These are phyloP conservation scores for Pollenia griseotomentosa DNA, from an alignment of 2,888 invertebrate species.

Conservation along the genomic window DNA sequence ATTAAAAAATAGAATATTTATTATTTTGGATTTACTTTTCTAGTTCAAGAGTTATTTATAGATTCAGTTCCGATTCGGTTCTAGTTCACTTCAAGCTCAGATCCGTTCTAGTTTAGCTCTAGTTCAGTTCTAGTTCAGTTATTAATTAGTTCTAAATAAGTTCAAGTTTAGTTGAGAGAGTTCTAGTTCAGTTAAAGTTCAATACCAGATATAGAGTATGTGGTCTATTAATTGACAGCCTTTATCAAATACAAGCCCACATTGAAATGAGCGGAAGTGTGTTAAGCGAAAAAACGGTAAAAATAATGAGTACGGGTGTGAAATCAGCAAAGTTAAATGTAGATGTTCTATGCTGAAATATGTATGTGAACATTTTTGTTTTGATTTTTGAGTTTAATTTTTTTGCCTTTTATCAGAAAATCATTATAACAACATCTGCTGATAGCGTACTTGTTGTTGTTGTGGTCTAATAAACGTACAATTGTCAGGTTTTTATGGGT, in stretches of 20 bases:
- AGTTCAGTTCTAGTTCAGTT: too few relatives aligned
- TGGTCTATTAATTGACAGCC: conserved; percentile 6
- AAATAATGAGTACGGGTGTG: background rate
- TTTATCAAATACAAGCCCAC: conserved; percentile 23
- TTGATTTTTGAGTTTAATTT: conserved; percentile 4
- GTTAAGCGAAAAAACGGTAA: background rate
- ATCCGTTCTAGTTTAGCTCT: too few relatives aligned
- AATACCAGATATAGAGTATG: background rate
- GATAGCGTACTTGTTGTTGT: conserved; percentile 27
- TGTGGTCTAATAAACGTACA: conserved; percentile 66
- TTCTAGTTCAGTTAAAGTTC: too few relatives aligned
- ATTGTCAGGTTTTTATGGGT: conserved; percentile 42
- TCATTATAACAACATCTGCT: conserved; percentile 63
- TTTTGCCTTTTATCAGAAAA: conserved; percentile 34
- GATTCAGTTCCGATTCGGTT: too few relatives aligned
- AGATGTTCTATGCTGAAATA: conserved; percentile 14
- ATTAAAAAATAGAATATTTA: too few relatives aligned
- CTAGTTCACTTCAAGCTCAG: too few relatives aligned
- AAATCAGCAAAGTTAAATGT: background rate
- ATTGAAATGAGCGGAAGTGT: conserved; percentile 18
- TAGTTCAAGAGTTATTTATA: too few relatives aligned
- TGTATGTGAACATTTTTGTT: background rate
- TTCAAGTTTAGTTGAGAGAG: too few relatives aligned
- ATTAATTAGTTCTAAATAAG: too few relatives aligned
- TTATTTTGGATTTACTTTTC: too few relatives aligned